Conservation (phyloP, 2,888 invertebrate genomes). For the Halictus quadricinctus region DNA sequence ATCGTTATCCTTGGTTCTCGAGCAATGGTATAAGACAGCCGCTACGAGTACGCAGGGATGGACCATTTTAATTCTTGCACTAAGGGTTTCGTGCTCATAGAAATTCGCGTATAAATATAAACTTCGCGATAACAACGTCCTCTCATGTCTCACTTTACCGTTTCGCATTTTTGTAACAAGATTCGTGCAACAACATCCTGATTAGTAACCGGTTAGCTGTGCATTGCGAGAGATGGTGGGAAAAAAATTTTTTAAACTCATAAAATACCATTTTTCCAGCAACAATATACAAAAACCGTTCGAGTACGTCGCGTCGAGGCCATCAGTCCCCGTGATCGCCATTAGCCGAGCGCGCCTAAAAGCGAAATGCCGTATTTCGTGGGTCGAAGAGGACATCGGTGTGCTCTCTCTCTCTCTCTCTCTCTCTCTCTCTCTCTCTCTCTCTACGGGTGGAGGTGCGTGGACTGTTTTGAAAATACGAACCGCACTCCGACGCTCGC, state of each 20-base stretch:
- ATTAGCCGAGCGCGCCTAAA: neutral
- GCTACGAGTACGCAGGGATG: neutral
- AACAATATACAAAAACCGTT: neutral
- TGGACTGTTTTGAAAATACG: slow-evolving; percentile 29
- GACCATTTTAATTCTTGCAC: neutral
- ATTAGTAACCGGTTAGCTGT: too few species aligned
- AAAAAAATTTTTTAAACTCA: too few species aligned
- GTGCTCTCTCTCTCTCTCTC: neutral
- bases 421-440: neutral
- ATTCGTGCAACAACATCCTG: too few species aligned
- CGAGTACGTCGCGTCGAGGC: neutral
- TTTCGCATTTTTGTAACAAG: too few species aligned
- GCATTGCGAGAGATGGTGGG: too few species aligned
- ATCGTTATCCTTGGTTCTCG: neutral
- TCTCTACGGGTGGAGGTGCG: neutral
- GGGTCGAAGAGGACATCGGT: neutral
- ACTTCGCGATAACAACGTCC: neutral
- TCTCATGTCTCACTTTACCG: too few species aligned
- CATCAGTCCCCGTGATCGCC: neutral
- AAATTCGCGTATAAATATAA: neutral
- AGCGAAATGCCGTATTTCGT: neutral
- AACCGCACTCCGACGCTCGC: neutral
- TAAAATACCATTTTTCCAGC: neutral
- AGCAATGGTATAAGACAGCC: neutral
- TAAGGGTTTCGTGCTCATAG: neutral